These are phyloP conservation scores for Danio aesculapii DNA, from an alignment of 2,797 vertebrate genomes.

Conservation along the genomic window DNA sequence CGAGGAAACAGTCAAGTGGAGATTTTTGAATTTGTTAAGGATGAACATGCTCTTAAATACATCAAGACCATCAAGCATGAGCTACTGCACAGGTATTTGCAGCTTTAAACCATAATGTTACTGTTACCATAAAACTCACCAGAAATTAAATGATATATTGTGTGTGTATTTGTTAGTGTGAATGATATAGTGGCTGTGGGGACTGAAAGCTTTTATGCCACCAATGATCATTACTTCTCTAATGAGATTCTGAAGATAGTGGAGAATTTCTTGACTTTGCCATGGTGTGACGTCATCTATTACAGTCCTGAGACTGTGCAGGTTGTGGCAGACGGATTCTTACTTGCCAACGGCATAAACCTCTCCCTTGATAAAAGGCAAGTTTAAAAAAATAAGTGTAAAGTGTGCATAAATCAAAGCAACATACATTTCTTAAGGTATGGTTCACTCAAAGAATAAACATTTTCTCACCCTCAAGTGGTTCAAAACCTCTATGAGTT, in stretches of 20 bases:
- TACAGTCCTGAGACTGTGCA: constrained; percentile 89
- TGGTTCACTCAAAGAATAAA: too few species aligned
- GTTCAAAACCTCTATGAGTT: too few species aligned
- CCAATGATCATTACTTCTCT: constrained; percentile 88
- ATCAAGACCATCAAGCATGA: constrained; percentile 89
- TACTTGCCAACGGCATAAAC: constrained; percentile 89
- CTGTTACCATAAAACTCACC: too few species aligned
- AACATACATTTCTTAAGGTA: neutral
- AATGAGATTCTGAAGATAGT: constrained; percentile 63
- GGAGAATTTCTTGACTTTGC: constrained; percentile 77
- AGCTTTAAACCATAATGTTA: too few species aligned
- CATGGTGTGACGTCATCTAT: constrained; percentile 87
- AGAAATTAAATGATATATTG: neutral
- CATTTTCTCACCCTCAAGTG: too few species aligned
- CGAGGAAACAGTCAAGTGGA: constrained; percentile 84
- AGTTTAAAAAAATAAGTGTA: constrained; percentile 77
- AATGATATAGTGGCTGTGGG: constrained; percentile 91
- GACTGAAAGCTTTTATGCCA: constrained; percentile 90
- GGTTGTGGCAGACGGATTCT: constrained; percentile 86
- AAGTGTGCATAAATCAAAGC: constrained; percentile 83
- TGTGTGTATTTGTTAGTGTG: constrained; percentile 75
- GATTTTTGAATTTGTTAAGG: constrained; percentile 85
- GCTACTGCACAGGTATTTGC: constrained; percentile 84
- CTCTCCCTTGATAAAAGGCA: constrained; percentile 87
- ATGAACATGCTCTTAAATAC: constrained; percentile 82